A percentile compares a stretch with the other conserved stretches of the same genome.
phyloP scores from a whole-genome alignment of 2,888 invertebrate genomes.

The Acanthopleura granulata region DNA sequence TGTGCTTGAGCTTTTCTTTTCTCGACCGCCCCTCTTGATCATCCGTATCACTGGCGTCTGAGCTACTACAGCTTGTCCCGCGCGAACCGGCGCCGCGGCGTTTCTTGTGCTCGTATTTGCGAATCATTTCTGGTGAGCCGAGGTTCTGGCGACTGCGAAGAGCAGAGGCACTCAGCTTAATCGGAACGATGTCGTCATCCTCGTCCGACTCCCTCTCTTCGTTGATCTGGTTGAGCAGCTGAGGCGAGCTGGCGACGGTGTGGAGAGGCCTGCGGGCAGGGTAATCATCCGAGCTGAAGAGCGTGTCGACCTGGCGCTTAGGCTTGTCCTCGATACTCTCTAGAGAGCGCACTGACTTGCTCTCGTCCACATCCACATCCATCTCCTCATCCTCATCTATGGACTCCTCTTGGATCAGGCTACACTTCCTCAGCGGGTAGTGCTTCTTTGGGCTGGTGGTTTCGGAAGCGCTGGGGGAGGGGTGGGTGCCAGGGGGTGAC shows the following conservation, averaged over 20 bases:
- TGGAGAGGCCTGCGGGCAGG: constrained; percentile 65
- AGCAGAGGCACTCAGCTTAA: constrained; percentile 50
- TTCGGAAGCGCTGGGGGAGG: constrained; percentile 36
- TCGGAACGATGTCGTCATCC: constrained; percentile 60
- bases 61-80: constrained; percentile 89
- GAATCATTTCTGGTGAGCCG: constrained; percentile 68
- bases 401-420: constrained; percentile 93
- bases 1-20: constrained; percentile 62
- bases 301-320: constrained; percentile 35
- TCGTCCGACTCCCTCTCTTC: constrained; percentile 76
- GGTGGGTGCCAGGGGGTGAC: constrained; percentile 62
- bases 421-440: constrained; percentile 85
- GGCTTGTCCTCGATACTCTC: constrained; percentile 48
- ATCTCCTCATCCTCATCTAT: constrained; percentile 77
- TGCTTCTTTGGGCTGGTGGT: constrained; percentile 37
- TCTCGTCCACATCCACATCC: constrained; percentile 39
- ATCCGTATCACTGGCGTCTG: constrained; percentile 87
- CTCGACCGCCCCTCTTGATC: constrained; percentile 69
- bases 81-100: constrained; percentile 76
- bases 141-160: constrained; percentile 50
- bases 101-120: constrained; percentile 73
- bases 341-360: constrained; percentile 46
- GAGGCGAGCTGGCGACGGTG: constrained; percentile 71
- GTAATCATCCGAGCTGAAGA: constrained; percentile 42
- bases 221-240: constrained; percentile 78